These are phyloP conservation scores for Lordiphosa fenestrarum DNA, from an alignment of 2,888 invertebrate genomes.

Conservation along the genomic window DNA sequence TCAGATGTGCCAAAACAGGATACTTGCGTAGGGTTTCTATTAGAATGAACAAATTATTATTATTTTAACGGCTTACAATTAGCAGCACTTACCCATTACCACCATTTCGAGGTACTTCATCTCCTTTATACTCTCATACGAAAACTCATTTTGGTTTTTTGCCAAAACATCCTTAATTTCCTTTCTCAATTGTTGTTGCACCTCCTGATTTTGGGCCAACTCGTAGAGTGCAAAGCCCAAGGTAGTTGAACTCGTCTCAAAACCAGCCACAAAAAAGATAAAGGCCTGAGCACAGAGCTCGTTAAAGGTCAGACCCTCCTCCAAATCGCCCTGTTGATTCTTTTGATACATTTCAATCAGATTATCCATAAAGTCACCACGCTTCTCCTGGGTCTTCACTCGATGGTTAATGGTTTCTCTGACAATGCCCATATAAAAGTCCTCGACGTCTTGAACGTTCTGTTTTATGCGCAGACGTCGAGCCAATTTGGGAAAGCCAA, in stretches of 20 bases:
- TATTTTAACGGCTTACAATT: too few species aligned
- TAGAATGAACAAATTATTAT: too few species aligned
- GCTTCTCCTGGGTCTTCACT: slow-evolving; percentile 75
- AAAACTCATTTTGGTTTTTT: slow-evolving; percentile 56
- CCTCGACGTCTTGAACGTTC: slow-evolving; percentile 54
- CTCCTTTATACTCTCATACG: slow-evolving; percentile 70
- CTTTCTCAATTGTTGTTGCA: slow-evolving; percentile 53
- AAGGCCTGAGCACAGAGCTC: slow-evolving; percentile 75
- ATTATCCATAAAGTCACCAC: slow-evolving; percentile 83
- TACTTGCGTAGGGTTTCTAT: slow-evolving; percentile 82
- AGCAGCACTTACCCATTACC: slow-evolving; percentile 65
- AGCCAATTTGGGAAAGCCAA: slow-evolving; percentile 47
- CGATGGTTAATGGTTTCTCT: slow-evolving; percentile 54
- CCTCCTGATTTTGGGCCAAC: slow-evolving; percentile 60
- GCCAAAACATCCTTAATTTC: slow-evolving; percentile 60
- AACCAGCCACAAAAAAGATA: slow-evolving; percentile 81
- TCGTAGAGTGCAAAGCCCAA: slow-evolving; percentile 81
- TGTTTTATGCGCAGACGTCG: slow-evolving; percentile 49
- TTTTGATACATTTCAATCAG: slow-evolving; percentile 81
- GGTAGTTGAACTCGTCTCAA: slow-evolving; percentile 85
- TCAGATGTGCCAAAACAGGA: slow-evolving; percentile 79
- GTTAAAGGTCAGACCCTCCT: slow-evolving; percentile 61
- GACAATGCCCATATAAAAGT: slow-evolving; percentile 80
- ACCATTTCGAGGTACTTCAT: slow-evolving; percentile 75
- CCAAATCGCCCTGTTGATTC: slow-evolving; percentile 49